Conservation (phyloP, 2,888 invertebrate genomes). For the Cephus nigrinus region DNA sequence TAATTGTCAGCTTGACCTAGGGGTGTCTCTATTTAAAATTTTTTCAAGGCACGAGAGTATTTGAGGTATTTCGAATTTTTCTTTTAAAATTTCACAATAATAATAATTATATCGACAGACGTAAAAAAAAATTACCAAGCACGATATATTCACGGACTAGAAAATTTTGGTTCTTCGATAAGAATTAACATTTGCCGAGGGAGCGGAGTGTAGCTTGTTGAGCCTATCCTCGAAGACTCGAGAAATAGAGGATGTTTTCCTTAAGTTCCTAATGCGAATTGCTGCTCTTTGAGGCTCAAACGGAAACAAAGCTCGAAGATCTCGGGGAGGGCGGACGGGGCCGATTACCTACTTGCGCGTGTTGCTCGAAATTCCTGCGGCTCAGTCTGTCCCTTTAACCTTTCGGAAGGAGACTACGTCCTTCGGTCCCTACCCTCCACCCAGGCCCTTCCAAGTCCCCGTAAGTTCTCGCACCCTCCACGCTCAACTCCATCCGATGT, state of each 20-base stretch:
- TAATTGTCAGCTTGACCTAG: constrained; percentile 40
- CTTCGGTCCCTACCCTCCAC: too few species aligned
- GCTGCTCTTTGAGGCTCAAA: too few species aligned
- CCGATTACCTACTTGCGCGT: neutral
- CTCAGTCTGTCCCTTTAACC: neutral
- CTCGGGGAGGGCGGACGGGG: too few species aligned
- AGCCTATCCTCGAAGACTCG: too few species aligned
- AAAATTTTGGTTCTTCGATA: neutral
- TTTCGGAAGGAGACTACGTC: neutral
- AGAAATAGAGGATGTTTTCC: too few species aligned
- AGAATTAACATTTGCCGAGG: too few species aligned
- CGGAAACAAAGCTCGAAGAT: too few species aligned
- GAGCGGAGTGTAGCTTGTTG: too few species aligned
- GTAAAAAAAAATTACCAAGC: neutral
- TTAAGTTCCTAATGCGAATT: too few species aligned
- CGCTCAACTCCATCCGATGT: neutral
- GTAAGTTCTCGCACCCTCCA: neutral
- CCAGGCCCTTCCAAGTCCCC: neutral
- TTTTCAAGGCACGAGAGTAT: too few species aligned
- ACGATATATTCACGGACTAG: neutral
- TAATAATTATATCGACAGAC: neutral
- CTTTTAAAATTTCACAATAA: constrained; percentile 4
- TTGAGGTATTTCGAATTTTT: neutral
- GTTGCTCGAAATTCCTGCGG: neutral
- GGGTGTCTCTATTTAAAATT: constrained; percentile 39